Evolutionary conservation across 2,113 vertebrate species (phyloP).

Genomic region (Nannospalax galili): DNA sequence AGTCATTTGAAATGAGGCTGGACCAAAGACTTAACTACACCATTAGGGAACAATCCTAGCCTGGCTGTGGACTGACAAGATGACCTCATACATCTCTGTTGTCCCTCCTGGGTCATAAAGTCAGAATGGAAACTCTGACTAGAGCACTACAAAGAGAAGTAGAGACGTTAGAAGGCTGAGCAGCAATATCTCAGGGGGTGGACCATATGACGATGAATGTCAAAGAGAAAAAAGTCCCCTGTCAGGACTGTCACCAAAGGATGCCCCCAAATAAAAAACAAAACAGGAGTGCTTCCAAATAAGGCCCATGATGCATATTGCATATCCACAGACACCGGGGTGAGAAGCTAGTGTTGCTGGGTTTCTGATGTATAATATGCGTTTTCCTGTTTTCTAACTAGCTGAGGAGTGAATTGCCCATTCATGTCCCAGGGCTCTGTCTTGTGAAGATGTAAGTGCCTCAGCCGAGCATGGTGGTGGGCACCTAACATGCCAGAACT

Average conservation of each 20-base stretch:
- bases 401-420: neutral
- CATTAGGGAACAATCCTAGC: neutral
- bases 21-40: neutral
- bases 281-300: neutral
- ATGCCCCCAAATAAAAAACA: neutral
- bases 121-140: slow-evolving; percentile 54
- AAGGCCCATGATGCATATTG: neutral
- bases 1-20: neutral
- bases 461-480: too few relatives aligned
- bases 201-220: neutral
- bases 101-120: slow-evolving; percentile 40
- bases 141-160: neutral
- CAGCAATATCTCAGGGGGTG: neutral
- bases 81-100: slow-evolving; percentile 15
- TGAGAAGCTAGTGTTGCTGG: neutral
- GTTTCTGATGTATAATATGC: neutral
- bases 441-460: neutral
- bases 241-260: neutral
- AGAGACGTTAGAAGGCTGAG: neutral
- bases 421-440: neutral
- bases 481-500: too few relatives aligned
- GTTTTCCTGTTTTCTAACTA: fast-evolving
- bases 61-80: neutral
- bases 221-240: neutral
- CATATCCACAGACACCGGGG: neutral